These are phyloP conservation scores for Eulemur mongoz DNA, from an alignment of 2,797 vertebrate species.

Conservation along the genomic window DNA sequence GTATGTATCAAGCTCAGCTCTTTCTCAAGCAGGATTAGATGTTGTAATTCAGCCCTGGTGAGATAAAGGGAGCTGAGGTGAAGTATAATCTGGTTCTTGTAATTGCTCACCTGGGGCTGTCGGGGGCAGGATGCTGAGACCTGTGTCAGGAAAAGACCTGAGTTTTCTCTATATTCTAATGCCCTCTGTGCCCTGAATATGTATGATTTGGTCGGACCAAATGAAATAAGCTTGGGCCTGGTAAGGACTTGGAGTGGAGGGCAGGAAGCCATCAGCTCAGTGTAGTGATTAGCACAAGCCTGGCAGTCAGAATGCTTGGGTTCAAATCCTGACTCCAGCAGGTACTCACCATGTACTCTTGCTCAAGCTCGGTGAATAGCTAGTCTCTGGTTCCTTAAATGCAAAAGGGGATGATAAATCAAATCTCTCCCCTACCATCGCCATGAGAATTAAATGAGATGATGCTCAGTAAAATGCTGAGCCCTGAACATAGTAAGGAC, in stretches of 20 bases:
- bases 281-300: neutral
- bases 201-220: neutral
- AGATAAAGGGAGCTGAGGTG: neutral
- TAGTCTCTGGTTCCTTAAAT: neutral
- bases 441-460: slow-evolving; percentile 46
- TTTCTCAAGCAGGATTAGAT: slow-evolving; percentile 44
- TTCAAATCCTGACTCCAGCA: neutral
- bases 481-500: neutral
- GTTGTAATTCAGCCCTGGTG: neutral
- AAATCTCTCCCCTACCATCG: neutral
- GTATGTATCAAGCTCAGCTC: neutral
- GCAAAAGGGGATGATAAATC: neutral
- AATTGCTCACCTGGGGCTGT: neutral
- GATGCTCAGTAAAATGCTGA: slow-evolving; percentile 41
- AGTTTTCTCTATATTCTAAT: neutral
- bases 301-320: neutral
- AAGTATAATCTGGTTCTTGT: neutral
- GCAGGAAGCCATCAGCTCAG: neutral
- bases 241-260: neutral
- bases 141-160: neutral
- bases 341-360: neutral
- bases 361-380: neutral
- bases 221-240: neutral
- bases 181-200: neutral
- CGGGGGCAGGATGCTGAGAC: neutral